Evolutionary conservation across 2,797 vertebrate genomes (phyloP).

Genomic region (Sitta carolinensis): DNA sequence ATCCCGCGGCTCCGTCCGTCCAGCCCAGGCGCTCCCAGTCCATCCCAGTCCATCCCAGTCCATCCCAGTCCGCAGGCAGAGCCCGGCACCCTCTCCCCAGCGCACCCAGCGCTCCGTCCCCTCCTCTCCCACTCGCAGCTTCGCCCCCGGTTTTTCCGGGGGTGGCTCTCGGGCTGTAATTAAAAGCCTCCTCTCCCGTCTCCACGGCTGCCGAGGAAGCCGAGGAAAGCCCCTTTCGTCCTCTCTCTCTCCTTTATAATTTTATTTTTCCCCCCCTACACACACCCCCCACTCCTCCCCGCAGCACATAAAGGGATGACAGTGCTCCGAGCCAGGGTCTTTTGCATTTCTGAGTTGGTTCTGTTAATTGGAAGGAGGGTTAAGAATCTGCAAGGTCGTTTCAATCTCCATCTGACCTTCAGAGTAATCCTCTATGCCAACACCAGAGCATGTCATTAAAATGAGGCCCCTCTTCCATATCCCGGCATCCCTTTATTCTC

Average conservation of each 20-base stretch:
- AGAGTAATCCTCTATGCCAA: constrained; percentile 78
- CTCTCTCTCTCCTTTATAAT: constrained; percentile 18
- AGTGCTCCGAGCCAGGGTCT: constrained; percentile 35
- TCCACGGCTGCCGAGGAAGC: neutral
- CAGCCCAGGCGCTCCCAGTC: neutral
- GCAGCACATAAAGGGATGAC: constrained; percentile 39
- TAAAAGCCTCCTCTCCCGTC: constrained; percentile 18
- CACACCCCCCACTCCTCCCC: neutral
- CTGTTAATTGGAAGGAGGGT: constrained; percentile 76
- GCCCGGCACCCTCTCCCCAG: neutral
- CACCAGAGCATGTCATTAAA: constrained; percentile 69
- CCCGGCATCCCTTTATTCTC: constrained; percentile 74
- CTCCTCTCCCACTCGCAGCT: neutral
- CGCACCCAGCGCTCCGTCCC: fast-evolving
- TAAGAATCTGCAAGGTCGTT: constrained; percentile 80
- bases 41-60: neutral
- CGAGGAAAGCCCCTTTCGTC: constrained; percentile 59
- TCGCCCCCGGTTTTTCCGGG: neutral
- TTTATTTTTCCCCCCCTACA: neutral
- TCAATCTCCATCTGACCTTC: constrained; percentile 79
- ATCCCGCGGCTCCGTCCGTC: neutral
- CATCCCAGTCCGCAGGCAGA: neutral
- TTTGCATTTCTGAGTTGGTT: constrained; percentile 75
- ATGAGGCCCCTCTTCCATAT: constrained; percentile 63
- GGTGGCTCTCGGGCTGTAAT: constrained; percentile 15